These are phyloP conservation scores for Rallus crepitans DNA, from an alignment of 2,797 vertebrate species.

Conservation along the genomic window DNA sequence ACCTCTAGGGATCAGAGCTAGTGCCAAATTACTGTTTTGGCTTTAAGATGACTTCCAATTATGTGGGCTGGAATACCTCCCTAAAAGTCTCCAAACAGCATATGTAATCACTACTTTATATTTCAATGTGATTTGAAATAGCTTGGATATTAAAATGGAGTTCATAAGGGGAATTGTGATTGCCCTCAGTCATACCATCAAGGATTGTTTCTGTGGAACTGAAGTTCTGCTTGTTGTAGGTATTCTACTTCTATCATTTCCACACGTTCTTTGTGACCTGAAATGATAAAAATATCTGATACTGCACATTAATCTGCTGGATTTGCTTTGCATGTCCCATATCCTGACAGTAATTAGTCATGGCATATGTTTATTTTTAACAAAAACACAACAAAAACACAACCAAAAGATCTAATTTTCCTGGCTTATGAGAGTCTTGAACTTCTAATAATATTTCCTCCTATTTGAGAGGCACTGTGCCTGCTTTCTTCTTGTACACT, in stretches of 20 bases:
- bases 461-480: neutral
- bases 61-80: constrained; percentile 9
- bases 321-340: neutral
- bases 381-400: too few species aligned
- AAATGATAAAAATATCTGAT: neutral
- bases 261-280: neutral
- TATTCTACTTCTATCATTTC: neutral
- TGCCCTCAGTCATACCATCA: neutral
- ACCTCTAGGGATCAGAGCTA: constrained; percentile 6
- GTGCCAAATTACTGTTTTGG: constrained; percentile 52
- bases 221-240: neutral
- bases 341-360: neutral
- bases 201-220: neutral
- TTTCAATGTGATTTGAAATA: constrained; percentile 11
- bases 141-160: constrained; percentile 4
- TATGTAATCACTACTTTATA: constrained; percentile 2
- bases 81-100: constrained; percentile 21
- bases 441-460: neutral
- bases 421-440: neutral
- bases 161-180: neutral
- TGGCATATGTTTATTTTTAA: neutral
- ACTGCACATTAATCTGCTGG: neutral
- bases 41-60: constrained; percentile 37
- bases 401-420: neutral
- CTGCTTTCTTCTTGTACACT: neutral